Base-by-base conservation (phyloP, 2,888 invertebrate genomes). In the Drosophila stalkeri region DNA sequence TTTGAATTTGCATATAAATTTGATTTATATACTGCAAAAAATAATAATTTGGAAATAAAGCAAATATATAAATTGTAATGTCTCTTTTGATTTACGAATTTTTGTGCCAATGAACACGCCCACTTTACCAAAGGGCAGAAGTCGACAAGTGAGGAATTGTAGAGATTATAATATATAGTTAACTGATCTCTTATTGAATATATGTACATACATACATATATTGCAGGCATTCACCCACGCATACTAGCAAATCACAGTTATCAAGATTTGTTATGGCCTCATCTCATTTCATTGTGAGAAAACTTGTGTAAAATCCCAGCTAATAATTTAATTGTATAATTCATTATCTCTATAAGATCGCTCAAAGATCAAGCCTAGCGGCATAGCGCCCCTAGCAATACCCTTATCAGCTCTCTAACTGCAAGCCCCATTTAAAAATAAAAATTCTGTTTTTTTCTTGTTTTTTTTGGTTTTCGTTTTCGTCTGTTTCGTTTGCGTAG, bases 391-490 rank as follows among this genome's bases (percentile, higher is more conserved):
- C 47, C 3, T 16, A 27, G 16, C 27, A 46, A 14, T 27, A 33
- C 18, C n/a, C 33, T 8, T 33, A 18, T 33, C 51, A 49, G 49
- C 3, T 14, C 12, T 27, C 20, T 6, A 8, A 2, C 8, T 35
- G 18, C 7, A 37, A n/a, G 16, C 9, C 54, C 35, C 43, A 43
- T 41, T 20, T 51, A 27, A 54, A 39, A 14, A 47, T n/a, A 4
- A 46, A 23, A 46, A 6, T 16, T 16, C 35, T n/a, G 5, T 20
- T 27, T 47, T 16, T 47, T 27, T n/a, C n/a, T n/a, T n/a, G n/a
- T n/a, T n/a, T 37, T 57, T 59, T 62, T 47, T 66, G 67, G n/a
- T n/a, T 64, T 80, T 75, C 63, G 63, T 66, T 65, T 56, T 70
- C 64, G 51, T 49, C 55, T 61, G 72, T 65, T 64, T 44, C 65